Conservation (phyloP, 2,797 vertebrate genomes). For the Malacoraja senta region DNA sequence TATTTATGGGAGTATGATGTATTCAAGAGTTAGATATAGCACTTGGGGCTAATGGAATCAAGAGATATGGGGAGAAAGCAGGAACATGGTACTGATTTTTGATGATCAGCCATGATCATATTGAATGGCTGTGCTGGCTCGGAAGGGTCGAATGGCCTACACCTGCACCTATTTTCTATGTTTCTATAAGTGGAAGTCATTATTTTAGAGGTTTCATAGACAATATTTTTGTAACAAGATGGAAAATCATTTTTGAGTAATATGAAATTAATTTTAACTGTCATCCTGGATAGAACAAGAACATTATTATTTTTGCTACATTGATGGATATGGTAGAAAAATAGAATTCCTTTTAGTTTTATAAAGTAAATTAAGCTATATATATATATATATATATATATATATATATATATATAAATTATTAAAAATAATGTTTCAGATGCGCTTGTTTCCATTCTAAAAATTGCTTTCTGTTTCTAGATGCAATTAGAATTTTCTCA, state of each 20-base stretch:
- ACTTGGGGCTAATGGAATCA: no score
- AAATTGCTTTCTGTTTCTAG: not conserved
- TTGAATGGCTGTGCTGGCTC: no score
- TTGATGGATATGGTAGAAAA: not conserved
- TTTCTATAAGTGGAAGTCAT: no score
- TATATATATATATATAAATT: no score
- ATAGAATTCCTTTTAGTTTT: not conserved
- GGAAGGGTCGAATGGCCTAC: no score
- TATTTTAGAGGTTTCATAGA: not conserved
- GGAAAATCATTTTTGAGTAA: not conserved
- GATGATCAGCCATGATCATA: no score
- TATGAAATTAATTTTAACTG: not conserved
- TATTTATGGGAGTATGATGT: no score
- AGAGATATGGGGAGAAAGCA: no score
- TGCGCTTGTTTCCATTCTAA: not conserved
- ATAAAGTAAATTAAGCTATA: not conserved
- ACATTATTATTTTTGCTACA: not conserved
- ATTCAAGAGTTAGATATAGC: no score
- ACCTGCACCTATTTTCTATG: no score
- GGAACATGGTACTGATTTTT: no score
- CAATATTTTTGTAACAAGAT: not conserved
- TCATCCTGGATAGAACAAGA: not conserved
- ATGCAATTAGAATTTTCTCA: constrained; percentile 48
- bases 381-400: no score
- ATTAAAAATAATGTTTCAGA: not conserved